Evolutionary conservation across 1,140 invertebrate genomes (phyloP), one percentile per base, ranked within the genome.

Genomic region (Bombus balteatus): DNA sequence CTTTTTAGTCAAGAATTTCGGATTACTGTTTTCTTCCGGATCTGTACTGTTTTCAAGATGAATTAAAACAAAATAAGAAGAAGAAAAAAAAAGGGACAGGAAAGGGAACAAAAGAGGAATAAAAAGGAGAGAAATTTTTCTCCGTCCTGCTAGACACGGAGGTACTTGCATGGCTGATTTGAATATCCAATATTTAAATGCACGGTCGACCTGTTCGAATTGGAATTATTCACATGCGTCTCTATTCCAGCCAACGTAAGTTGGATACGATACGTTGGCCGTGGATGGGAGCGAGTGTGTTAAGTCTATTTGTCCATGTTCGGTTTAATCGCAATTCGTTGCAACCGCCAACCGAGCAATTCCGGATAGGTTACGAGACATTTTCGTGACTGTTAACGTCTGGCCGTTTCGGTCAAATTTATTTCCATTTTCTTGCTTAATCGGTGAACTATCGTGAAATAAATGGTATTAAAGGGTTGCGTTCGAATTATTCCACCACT

Each of bases 131-230:
- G 39, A 39, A 22, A 25, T n/a, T 25, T 34, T 28, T 13, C 22
- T 41, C 12, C 3, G 37, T 34, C 28, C 12, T 3, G 53, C 4
- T 34, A 39, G 37, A 41, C 47, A 34, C 47, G 18, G 5, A 9
- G 79, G 39, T 62, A 73, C 80, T 73, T 59, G 70, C 39, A 41
- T 25, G 70, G 39, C 70, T 81, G 53, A 81, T 81, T 81, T 74
- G 80, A 81, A 81, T 81, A 74, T 81, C 80, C 70, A 81, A 81
- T 81, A 81, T 81, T 74, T 81, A 81, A 74, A 81, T 81, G 80
- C 53, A 62, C 80, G 71, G 71, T 74, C 43, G 70, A 81, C 53
- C 80, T 34, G 70, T 43, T 81, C 80, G 53, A 81, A 81, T 74
- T 74, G 80, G 80, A 81, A 81, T 81, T 81, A 81, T 81, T 81